Percentiles rank a stretch among this genome's conserved stretches.
Conservation (phyloP, 2,113 vertebrate species). For the Rhegmatorhina hoffmannsi region DNA sequence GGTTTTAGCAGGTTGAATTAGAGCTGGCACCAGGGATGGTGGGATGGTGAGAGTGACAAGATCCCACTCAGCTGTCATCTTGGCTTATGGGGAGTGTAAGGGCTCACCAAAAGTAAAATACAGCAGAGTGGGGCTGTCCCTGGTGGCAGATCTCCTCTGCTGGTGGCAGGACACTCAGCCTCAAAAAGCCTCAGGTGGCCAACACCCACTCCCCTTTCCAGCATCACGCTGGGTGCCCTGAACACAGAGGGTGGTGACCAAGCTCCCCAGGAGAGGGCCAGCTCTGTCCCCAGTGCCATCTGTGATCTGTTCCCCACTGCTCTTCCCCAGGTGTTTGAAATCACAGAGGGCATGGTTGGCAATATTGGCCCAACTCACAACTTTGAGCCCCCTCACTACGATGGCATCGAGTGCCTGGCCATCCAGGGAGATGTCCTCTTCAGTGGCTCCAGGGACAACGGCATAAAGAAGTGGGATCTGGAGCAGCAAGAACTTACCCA, state of each 20-base stretch:
- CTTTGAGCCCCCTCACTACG: constrained; percentile 96
- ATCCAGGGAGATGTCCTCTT: constrained; percentile 90
- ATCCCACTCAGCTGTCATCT: not conserved
- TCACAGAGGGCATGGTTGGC: constrained; percentile 83
- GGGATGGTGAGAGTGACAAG: not conserved
- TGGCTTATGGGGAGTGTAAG: not conserved
- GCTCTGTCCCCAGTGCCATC: not conserved
- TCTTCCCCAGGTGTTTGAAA: constrained; percentile 86
- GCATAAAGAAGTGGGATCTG: constrained; percentile 98
- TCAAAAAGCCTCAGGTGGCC: not conserved
- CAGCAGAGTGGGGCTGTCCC: not conserved
- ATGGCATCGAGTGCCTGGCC: constrained; percentile 93
- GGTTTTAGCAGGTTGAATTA: not conserved
- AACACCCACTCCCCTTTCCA: not conserved
- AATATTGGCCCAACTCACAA: constrained; percentile 93
- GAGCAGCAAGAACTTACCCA: constrained; percentile 93
- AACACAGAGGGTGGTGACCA: not conserved
- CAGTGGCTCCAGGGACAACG: constrained; percentile 94
- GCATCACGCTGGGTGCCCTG: not conserved
- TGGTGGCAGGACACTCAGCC: not conserved
- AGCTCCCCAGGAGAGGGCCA: not conserved
- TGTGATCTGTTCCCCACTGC: not conserved
- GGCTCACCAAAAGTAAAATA: not conserved
- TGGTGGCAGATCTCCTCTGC: not conserved
- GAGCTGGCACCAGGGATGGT: not conserved